Evolutionary conservation across 2,888 invertebrate species (phyloP), one percentile per base, ranked within the genome.

Genomic region (Hemistola chrysoprasaria): DNA sequence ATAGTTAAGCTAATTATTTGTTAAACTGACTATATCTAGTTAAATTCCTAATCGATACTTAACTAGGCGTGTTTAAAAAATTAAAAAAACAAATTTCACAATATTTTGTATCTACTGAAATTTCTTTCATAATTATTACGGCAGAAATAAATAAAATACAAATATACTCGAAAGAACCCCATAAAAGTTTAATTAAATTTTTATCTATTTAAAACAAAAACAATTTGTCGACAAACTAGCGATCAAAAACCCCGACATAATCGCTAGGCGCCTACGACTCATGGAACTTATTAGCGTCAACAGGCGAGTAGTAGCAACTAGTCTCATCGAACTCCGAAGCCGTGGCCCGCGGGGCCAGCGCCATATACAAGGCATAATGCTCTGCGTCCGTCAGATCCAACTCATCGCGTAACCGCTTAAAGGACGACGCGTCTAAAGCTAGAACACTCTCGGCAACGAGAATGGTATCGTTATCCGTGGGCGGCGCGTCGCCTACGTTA

Each of bases 241-340:
- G 27, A 4, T 28, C 16, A 1, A 28, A 28, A 27, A 2, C 11
- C 7, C 11, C 6, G 16, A 8, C 7, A 6, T 1, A 11, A n/a
- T 3, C 7, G 26, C 45, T 47, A 58, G 57, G 68, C 45, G 16
- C 29, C 23, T 40, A 39, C 16, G 26, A 47, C 11, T 74, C 77
- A 22, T 80, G 87, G 59, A 93, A 93, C 72, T 93, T 93, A 32
- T 92, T 93, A 34, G 92, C 95, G 72, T 96, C 96, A 3, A 96
- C 92, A 6, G 95, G 94, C 22, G 95, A 94, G 69, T 96, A 96
- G 70, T 95, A 96, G 73, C 94, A 95, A 27, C 95, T 95, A 65
- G 93, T 93, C 61, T 97, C 97, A 55, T 97, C 97, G 67, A 96
- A 96, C 73, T 97, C 96, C 6, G 96, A 96, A 11, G 91, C 93